Evolutionary conservation across 2,113 vertebrate species (phyloP), one percentile per base, ranked within the genome.

Genomic region (Brachyhypopomus gauderio): DNA sequence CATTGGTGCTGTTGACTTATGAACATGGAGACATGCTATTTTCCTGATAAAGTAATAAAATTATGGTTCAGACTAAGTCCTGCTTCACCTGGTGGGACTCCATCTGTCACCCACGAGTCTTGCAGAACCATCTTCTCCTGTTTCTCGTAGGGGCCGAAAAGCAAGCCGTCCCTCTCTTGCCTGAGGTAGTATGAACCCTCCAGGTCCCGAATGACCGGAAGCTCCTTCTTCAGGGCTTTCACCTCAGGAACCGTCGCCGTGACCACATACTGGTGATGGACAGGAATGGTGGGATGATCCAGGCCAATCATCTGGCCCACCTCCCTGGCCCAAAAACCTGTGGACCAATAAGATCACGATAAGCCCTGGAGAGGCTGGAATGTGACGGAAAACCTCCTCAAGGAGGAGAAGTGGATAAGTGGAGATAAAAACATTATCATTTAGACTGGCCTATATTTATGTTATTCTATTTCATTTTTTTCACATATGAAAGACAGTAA

Each of bases 201-300:
- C 85, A 99, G 91, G 78, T 99, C 97, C 38, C 98, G 94, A 86
- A 99, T 94, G 67, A 99, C 98, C 0, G 97, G 93, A 25, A 99
- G 89, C 88, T 99, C 97, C 84, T 71, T 93, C 85, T 96, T 93
- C 87, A 98, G 89, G 66, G 94, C 95, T 91, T 97, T 98, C 78
- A 99, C 96, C 92, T 98, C 97, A 0, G 98, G 96, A 22, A 99
- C 91, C 0, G 95, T 96, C 0, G 96, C 94, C 0, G 97, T 99
- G 36, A 99, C 95, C 1, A 99, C 89, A 20, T 99, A 98, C n/a
- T 99, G 97, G 89, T 99, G 98, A 80, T 99, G 97, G 75, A 99
- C 96, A 0, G 98, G 97, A 87, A 99, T 93, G 62, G 97, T 95
- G 41, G 97, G 96, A 83, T 99, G 98, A 0, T 95, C 92, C 3